phyloP scores from a whole-genome alignment of 1,140 invertebrate species.

The Parasteatoda tepidariorum region DNA sequence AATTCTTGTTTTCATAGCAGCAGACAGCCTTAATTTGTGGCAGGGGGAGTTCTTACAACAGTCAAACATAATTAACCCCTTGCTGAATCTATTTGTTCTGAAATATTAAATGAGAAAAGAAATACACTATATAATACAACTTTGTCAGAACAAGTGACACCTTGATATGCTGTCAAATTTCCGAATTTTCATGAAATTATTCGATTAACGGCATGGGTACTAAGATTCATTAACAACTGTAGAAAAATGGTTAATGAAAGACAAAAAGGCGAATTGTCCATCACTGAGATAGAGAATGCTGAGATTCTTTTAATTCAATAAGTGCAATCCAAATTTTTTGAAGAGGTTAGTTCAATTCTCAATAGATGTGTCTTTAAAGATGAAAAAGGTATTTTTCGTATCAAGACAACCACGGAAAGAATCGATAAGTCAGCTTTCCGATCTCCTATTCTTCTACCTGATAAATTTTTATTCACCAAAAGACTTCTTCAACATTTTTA shows the following conservation, averaged over 20 bases:
- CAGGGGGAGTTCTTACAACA: too few species aligned
- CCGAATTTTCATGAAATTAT: background rate
- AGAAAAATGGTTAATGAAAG: background rate
- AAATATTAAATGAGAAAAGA: too few species aligned
- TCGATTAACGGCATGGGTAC: background rate
- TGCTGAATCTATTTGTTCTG: too few species aligned
- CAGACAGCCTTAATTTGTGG: too few species aligned
- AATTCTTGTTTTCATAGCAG: too few species aligned
- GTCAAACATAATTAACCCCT: too few species aligned
- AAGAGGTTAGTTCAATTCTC: background rate
- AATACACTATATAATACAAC: background rate
- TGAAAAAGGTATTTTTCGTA: background rate
- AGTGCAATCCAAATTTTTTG: background rate
- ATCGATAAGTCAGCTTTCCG: too few species aligned
- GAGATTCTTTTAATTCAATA: background rate
- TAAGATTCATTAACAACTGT: background rate
- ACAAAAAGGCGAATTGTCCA: background rate
- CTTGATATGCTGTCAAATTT: background rate
- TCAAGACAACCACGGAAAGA: too few species aligned
- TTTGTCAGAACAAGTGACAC: background rate
- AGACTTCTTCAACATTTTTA: too few species aligned
- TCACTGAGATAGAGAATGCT: background rate
- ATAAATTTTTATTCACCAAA: too few species aligned
- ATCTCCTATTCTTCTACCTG: too few species aligned
- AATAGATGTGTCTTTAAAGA: background rate